phyloP scores from a whole-genome alignment of 2,113 vertebrate genomes.

The Thinocorus orbignyianus region DNA sequence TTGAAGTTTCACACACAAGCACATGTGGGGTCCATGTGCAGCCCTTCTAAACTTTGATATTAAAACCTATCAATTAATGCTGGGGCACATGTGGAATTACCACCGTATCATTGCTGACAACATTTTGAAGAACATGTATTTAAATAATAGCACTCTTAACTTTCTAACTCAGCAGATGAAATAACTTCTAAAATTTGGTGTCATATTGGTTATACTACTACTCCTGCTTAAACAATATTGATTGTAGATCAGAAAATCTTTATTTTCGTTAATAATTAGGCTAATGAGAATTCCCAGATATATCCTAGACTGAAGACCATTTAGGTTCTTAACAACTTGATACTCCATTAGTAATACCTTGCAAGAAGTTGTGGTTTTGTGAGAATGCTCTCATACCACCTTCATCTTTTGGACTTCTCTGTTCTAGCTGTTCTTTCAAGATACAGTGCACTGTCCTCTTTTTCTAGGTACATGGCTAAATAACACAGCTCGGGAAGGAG shows the following conservation, averaged over 20 bases:
- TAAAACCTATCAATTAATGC: neutral
- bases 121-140: neutral
- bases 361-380: neutral
- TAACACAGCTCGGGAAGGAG: neutral
- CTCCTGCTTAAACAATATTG: neutral
- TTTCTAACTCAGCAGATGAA: neutral
- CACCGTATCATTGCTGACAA: neutral
- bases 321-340: neutral
- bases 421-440: neutral
- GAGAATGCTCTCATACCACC: neutral
- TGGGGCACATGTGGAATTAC: neutral
- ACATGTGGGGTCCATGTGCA: neutral
- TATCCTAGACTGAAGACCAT: neutral
- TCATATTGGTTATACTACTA: neutral
- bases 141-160: neutral
- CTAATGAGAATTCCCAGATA: neutral
- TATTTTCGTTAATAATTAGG: neutral
- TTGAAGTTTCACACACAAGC: neutral
- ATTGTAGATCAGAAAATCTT: neutral
- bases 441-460: neutral
- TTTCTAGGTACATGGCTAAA: neutral
- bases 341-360: neutral
- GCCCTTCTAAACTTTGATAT: neutral
- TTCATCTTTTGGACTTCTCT: neutral
- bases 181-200: neutral